phyloP scores from a whole-genome alignment of 2,797 vertebrate species.

The Pipistrellus pygmaeus region DNA sequence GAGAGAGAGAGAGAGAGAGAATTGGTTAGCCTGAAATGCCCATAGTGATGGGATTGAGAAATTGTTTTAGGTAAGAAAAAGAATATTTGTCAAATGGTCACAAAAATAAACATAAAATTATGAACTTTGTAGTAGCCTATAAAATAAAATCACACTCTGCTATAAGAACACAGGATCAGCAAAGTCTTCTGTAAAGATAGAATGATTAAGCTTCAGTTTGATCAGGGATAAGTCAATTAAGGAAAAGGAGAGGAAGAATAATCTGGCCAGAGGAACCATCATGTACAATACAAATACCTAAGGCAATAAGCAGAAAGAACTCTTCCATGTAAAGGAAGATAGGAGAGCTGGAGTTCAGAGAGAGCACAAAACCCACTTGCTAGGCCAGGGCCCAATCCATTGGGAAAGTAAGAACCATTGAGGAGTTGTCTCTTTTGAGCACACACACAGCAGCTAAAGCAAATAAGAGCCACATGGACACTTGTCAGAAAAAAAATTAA shows the following conservation, averaged over 20 bases:
- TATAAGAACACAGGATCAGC: background rate
- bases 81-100: background rate
- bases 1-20: background rate
- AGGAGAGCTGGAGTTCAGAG: background rate
- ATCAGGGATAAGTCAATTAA: background rate
- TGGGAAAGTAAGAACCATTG: background rate
- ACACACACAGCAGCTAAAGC: background rate
- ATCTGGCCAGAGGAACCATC: background rate
- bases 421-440: background rate
- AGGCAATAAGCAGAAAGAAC: background rate
- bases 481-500: background rate
- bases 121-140: background rate
- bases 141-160: background rate
- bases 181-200: background rate
- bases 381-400: background rate
- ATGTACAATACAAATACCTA: background rate
- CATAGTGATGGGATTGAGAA: background rate
- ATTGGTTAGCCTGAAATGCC: background rate
- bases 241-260: background rate
- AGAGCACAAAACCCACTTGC: background rate
- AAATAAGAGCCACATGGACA: background rate
- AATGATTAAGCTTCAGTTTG: background rate
- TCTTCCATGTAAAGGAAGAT: background rate
- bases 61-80: background rate
- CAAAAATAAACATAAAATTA: background rate